Percentiles rank a stretch among this genome's conserved stretches.
phyloP scores from a whole-genome alignment of 2,797 vertebrate species.

The Periophthalmus magnuspinnatus region DNA sequence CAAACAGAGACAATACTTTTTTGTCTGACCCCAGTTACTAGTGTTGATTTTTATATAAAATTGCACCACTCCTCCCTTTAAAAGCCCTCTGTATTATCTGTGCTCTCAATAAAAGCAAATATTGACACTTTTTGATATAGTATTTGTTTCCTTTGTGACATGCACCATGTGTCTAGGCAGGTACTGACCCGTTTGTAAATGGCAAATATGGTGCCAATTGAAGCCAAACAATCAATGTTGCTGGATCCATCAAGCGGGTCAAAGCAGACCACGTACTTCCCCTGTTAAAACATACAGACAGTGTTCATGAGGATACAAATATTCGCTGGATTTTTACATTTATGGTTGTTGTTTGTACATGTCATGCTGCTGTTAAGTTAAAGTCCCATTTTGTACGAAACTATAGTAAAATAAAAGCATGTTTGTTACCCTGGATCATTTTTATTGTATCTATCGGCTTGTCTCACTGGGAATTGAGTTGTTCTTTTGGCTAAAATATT shows the following conservation, averaged over 20 bases:
- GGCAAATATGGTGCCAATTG: conserved; percentile 95
- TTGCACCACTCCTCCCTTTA: not conserved
- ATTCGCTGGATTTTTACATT: too few species aligned
- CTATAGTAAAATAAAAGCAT: too few species aligned
- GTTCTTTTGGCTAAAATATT: too few species aligned
- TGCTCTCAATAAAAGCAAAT: not conserved
- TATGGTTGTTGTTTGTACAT: not conserved
- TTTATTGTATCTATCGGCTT: too few species aligned
- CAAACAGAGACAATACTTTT: not conserved
- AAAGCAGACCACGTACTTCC: conserved; percentile 96
- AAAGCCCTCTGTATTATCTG: too few species aligned
- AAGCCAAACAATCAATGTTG: conserved; percentile 96
- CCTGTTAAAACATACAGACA: conserved; percentile 69
- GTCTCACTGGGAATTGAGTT: too few species aligned
- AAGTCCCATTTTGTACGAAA: not conserved
- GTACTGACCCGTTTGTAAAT: conserved; percentile 91
- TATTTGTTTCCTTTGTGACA: not conserved
- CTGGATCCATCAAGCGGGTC: conserved; percentile 97
- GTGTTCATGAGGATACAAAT: not conserved
- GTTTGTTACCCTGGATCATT: too few species aligned
- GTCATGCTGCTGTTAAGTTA: not conserved
- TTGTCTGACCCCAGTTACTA: not conserved
- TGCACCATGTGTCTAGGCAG: not conserved
- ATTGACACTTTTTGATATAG: not conserved
- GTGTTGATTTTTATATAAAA: not conserved